A percentile compares a stretch with the other conserved stretches of the same genome.
These are phyloP conservation scores for Amphibalanus amphitrite DNA, from an alignment of 1,140 invertebrate genomes.

Conservation along the genomic window DNA sequence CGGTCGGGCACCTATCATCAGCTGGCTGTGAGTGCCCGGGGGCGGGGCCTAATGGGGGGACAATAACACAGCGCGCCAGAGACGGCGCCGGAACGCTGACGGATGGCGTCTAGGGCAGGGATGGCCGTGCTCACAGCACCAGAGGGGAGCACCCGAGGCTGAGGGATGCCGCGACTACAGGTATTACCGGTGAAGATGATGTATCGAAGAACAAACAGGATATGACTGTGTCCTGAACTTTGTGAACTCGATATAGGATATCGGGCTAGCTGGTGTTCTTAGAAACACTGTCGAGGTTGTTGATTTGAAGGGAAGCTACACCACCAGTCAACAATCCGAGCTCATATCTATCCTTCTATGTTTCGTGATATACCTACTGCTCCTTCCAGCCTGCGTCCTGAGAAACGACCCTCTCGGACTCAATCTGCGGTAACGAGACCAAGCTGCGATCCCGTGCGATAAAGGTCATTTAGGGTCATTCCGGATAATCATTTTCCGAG, in stretches of 20 bases:
- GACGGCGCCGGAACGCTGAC: no score
- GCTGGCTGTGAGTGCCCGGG: neutral
- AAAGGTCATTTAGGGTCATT: slow-evolving; percentile 1
- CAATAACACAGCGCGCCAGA: neutral
- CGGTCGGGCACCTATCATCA: neutral
- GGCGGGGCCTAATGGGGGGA: neutral
- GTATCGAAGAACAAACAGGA: neutral
- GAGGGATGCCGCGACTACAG: neutral
- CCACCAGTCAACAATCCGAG: no score
- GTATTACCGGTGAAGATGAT: neutral
- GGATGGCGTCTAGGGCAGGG: neutral
- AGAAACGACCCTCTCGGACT: no score
- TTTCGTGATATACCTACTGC: no score
- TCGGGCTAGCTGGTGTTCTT: no score
- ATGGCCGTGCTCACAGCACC: neutral
- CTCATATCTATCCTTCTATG: no score
- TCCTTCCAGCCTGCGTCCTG: no score
- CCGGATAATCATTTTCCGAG: neutral
- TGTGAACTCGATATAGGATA: no score
- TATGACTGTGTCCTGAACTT: no score
- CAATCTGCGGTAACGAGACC: neutral
- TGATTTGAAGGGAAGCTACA: no score
- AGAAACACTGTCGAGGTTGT: no score
- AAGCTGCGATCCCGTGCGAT: neutral
- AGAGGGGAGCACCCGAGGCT: neutral